Evolutionary conservation across 2,888 invertebrate genomes (phyloP), one percentile per base, ranked within the genome.

Genomic region (Andrena praecox): DNA sequence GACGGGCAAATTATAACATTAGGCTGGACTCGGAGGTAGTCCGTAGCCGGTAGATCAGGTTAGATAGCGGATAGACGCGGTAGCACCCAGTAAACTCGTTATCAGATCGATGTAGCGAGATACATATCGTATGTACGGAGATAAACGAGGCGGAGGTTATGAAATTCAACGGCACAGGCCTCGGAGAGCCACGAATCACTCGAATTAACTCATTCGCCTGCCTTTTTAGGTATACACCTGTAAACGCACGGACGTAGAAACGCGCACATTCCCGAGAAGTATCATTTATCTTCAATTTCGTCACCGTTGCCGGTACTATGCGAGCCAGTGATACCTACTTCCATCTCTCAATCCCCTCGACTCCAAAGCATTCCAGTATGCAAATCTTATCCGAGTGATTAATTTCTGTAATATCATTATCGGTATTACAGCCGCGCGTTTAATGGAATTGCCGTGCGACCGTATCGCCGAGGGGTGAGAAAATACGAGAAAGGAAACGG

Each of bases 31-130:
- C 27, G 16, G 20, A 62, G 77, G 77, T 70, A 81, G 73, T 42
- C 48, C 54, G 64, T 50, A 62, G 67, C 71, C 33, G 77, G 82
- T 73, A 82, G 83, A 84, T 84, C 83, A 20, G 74, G 71, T 78
- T 71, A 60, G 84, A 83, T 83, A 84, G 75, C 75, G 83, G 69
- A 83, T 76, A 84, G 83, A 79, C 84, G 66, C 79, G 83, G 79
- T 79, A 84, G 70, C 83, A 84, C 72, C 72, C 79, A 24, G 84
- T 84, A 84, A 83, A 83, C 83, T 72, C 68, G 84, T 84, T 84
- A 84, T 84, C 84, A 79, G 84, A 83, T 84, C 79, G 84, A 84
- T 84, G 78, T 79, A 59, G 75, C 79, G 48, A 78, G 83, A 84
- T 84, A 77, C 86, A 67, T 84, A 84, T 84, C 84, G 68, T 60